Conservation (phyloP, 2,797 vertebrate genomes). For the Limosa lapponica region DNA sequence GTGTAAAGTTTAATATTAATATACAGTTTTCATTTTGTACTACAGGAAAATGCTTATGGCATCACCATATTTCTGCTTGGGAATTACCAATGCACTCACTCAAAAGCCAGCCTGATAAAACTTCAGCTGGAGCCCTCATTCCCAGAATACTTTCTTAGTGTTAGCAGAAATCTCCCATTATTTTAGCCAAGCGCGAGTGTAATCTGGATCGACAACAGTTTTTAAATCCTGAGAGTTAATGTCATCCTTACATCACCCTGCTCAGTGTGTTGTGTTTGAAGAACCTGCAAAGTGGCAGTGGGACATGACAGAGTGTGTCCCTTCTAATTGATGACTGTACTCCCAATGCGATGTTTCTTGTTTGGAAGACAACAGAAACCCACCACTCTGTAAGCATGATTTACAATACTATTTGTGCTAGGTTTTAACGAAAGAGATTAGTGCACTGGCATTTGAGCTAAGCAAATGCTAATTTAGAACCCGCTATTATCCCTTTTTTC, state of each 20-base stretch:
- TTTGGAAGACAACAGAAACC: not conserved
- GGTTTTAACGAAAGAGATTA: not conserved
- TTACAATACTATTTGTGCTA: not conserved
- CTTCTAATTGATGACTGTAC: not conserved
- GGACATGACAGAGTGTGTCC: not conserved
- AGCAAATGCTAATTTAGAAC: constrained; percentile 26
- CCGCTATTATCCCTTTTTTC: not conserved
- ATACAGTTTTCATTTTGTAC: not conserved
- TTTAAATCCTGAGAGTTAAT: not conserved
- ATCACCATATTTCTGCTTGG: not conserved
- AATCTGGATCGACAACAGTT: not conserved
- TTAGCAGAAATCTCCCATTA: not conserved
- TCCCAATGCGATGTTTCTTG: not conserved
- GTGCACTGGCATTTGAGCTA: not conserved
- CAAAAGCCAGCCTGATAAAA: not conserved
- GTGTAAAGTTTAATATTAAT: not conserved
- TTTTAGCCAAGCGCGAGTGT: not conserved
- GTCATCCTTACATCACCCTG: not conserved
- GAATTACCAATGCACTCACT: not conserved
- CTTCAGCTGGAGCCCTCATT: not conserved
- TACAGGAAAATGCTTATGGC: not conserved
- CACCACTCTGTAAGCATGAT: not conserved
- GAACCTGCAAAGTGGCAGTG: not conserved
- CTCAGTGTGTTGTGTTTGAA: not conserved
- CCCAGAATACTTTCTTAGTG: not conserved